Conservation (phyloP, 2,113 vertebrate genomes). For the Budorcas taxicolor region DNA sequence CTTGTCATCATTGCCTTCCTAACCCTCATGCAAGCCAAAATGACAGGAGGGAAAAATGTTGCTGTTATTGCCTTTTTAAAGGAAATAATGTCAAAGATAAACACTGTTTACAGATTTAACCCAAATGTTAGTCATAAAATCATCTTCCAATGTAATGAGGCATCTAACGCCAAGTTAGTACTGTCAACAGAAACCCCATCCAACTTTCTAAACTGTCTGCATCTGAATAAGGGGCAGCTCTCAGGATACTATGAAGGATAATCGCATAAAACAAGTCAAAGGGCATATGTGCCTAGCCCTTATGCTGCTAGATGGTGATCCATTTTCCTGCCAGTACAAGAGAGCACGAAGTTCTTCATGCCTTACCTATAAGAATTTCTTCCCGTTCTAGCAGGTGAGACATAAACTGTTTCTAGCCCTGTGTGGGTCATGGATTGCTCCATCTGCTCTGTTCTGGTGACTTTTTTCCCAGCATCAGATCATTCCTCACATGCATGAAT, state of each 20-base stretch:
- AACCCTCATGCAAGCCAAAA: not conserved
- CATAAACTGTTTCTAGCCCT: not conserved
- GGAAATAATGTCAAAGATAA: conserved; percentile 55
- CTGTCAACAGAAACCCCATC: conserved; percentile 53
- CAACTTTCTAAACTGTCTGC: conserved; percentile 37
- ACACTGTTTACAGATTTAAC: conserved; percentile 53
- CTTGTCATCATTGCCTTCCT: conserved; percentile 23
- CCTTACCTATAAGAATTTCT: not conserved
- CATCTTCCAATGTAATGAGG: conserved; percentile 43
- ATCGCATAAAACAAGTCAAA: not conserved
- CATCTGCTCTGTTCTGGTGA: not conserved
- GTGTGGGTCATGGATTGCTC: not conserved
- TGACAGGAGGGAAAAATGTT: conserved; percentile 2
- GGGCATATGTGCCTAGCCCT: not conserved
- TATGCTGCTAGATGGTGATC: not conserved
- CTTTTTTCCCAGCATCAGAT: not conserved
- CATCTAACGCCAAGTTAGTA: conserved; percentile 42
- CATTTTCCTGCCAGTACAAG: not conserved
- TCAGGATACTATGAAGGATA: not conserved
- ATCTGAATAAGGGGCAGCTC: conserved; percentile 2
- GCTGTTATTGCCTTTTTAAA: not conserved
- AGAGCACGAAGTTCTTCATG: not conserved
- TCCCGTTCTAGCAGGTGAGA: not conserved
- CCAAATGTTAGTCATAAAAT: conserved; percentile 62
- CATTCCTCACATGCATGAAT: not conserved